phyloP scores from a whole-genome alignment of 64 coral and sea anemone species.

The Catalaphyllia jardinei region DNA sequence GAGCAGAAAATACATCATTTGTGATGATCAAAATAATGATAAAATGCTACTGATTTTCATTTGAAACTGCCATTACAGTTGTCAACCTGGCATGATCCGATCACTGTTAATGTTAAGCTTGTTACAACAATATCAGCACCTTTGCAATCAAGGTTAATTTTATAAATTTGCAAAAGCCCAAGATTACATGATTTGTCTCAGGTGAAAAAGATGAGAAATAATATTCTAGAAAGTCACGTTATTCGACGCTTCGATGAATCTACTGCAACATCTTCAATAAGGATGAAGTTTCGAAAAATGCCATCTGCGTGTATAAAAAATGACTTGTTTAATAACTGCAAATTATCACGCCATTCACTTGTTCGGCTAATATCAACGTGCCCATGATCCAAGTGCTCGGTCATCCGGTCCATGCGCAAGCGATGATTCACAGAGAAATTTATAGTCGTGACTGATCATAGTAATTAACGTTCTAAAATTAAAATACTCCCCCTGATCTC shows the following conservation, averaged over 20 bases:
- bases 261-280: no score
- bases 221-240: no score
- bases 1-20: not conserved
- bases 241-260: no score
- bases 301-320: no score
- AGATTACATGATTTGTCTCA: no score
- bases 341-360: not conserved
- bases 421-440: conserved; percentile 18
- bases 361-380: not conserved
- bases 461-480: not conserved
- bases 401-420: conserved; percentile 7
- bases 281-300: no score
- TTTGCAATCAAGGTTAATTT: no score
- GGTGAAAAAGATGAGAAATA: no score
- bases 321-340: no score
- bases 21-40: not conserved
- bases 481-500: not conserved
- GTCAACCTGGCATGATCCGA: not conserved
- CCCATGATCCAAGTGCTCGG: not conserved
- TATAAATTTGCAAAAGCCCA: no score
- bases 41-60: not conserved
- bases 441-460: conserved; percentile 5
- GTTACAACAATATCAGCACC: no score
- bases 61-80: not conserved
- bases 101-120: no score